Evolutionary conservation across 2,113 vertebrate species (phyloP).

Genomic region (Marmota monax): DNA sequence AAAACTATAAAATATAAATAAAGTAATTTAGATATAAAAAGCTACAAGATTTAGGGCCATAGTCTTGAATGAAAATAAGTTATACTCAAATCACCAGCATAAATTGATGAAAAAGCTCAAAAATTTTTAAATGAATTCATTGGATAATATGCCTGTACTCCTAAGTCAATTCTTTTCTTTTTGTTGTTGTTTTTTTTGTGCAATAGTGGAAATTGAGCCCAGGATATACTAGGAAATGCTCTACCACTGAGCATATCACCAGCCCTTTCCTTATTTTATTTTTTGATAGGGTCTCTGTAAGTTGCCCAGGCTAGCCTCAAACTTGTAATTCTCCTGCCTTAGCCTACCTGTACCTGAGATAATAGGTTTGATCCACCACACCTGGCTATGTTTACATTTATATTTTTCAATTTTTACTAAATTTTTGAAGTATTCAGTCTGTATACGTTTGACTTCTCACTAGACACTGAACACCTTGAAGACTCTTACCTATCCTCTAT

Average conservation of each 20-base stretch:
- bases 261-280: too few species aligned
- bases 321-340: too few species aligned
- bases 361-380: too few species aligned
- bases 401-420: constrained; percentile 39
- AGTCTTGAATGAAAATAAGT: constrained; percentile 41
- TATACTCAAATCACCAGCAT: not conserved
- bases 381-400: not conserved
- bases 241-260: too few species aligned
- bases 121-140: not conserved
- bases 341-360: too few species aligned
- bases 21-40: constrained; percentile 37
- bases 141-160: not conserved
- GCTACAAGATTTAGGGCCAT: not conserved
- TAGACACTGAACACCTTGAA: not conserved
- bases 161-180: not conserved
- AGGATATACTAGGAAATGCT: too few species aligned
- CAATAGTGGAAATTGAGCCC: too few species aligned
- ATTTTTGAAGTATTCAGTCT: not conserved
- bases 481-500: constrained; percentile 26
- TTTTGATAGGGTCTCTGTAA: too few species aligned
- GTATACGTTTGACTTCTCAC: not conserved
- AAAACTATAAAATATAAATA: constrained; percentile 47
- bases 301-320: too few species aligned
- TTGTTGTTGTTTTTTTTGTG: not conserved
- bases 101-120: not conserved